Base-by-base conservation (phyloP, 2,888 invertebrate species). In the Theodoxus fluviatilis region DNA sequence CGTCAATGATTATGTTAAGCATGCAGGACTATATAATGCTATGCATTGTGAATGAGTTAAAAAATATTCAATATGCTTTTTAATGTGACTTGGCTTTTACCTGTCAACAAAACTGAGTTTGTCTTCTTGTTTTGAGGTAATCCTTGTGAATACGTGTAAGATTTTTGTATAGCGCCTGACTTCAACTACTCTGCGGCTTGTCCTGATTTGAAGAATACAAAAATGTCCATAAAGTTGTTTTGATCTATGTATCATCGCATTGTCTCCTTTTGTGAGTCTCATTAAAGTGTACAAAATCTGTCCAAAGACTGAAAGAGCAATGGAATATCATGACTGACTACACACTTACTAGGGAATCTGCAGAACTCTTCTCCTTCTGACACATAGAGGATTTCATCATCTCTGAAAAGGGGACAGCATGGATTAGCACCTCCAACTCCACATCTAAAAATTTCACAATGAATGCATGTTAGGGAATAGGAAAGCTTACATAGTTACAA, bases 331-430 rank as follows among this genome's bases (percentile, higher is more conserved):
- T 38, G 28, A 22, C 40, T 55, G 7, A 57, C 35, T 61, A 49
- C 22, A 37, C 25, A 47, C 67, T 63, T 68, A 52, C 70, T 22
- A 12, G 38, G 68, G 69, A 72, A 69, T 76, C 78, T 61, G 64
- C 73, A 75, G 71, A 82, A 81, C 7, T 78, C 73, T 61, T 82
- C 81, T 15, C 81, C 81, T 35, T 76, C 78, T 31, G 82, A 79
- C n/a, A 79, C 75, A 75, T 81, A 82, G 33, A 81, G 71, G 22
- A 80, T 74, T 74, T 83, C 83, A 74, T 82, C 81, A 73, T 83
- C 82, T 67, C 81, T 82, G 71, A 37, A 76, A 76, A 55, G 57
- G 40, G 67, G 65, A 47, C n/a, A 49, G 47, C 22, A 12, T n/a
- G 49, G n/a, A 59, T 1, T 66, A 43, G 15, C 28, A 65, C 22